Base-by-base conservation (phyloP, 2,888 invertebrate genomes). In the Eupithecia subfuscata region DNA sequence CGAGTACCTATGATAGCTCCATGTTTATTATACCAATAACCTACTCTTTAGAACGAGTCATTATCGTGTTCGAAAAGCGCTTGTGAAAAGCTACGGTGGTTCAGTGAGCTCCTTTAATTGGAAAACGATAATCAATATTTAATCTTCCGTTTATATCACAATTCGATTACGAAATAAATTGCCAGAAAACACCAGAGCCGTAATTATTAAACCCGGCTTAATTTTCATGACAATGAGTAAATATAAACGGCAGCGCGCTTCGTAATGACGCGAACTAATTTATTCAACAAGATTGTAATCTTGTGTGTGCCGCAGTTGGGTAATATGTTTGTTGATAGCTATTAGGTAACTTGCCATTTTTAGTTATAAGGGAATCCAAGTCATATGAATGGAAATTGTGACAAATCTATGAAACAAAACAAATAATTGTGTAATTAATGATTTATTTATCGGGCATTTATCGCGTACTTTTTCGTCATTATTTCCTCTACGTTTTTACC, bases 281-380 rank as follows among this genome's bases (percentile, higher is more conserved):
- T 90, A 91, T 91, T 88, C 89, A 88, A 86, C 85, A 86, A 85
- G 87, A 89, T 88, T 71, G 81, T 81, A 88, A 88, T 90, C 89
- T 84, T 79, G 76, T 69, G 71, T 78, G 77, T 77, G 76, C 64
- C 77, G 73, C 72, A 70, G 56, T 69, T 68, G 60, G 60, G 75
- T 75, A 71, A 76, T 84, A 85, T 82, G 83, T 84, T 83, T 83
- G 84, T 84, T 87, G 84, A 85, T 84, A 85, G 84, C 83, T 84
- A 82, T 84, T 82, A 82, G 73, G 80, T 82, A 22, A 56, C 52
- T 22, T 56, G 52, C 52, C 52, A 56, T n/a, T 52, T 52, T 56
- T 48, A 48, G 18, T 7, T 48, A 0, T 16, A 18, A 48, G n/a
- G n/a, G 22, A 52, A n/a, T 48, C 8, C n/a, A 8, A n/a, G 52